Evolutionary conservation across 2,888 invertebrate genomes (phyloP), one percentile per base, ranked within the genome.

Genomic region (Onthophagus sagittarius): DNA sequence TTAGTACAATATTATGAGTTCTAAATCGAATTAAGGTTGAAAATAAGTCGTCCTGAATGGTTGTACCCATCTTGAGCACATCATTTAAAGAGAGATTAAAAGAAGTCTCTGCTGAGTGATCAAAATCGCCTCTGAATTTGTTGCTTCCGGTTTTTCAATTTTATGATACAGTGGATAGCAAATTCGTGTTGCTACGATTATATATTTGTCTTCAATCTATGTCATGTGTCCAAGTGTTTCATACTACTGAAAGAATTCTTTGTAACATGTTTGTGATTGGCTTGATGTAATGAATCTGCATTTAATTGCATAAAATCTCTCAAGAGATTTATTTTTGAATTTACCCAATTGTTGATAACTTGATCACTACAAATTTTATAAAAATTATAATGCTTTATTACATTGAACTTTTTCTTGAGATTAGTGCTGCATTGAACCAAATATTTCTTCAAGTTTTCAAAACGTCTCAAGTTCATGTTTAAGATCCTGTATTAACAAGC

Each of bases 311-410:
- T 32, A 13, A 31, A 71, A 32, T n/a, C 71, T 63, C 15, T 13
- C 63, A 63, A 63, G n/a, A 3, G 71, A 63, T 4, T 63, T 23
- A 2, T 62, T 14, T 15, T 15, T 13, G 3, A 63, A 71, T 15
- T 71, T 1, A 11, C 71, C 62, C n/a, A 71, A 62, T 6, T 71
- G 74, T 65, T 15, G 77, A 75, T 11, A 77, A 74, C n/a, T 15
- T 32, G 0, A 77, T n/a, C n/a, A n/a, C 77, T 11, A 73, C 71
- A 70, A 77, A 76, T 71, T 71, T 69, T n/a, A n/a, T n/a, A n/a
- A 33, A 73, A n/a, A n/a, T n/a, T n/a, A n/a, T n/a, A n/a, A n/a
- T n/a, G n/a, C n/a, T 14, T 33, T 63, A 31, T 73, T 71, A 62
- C 70, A 70, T 39, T 39, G 11, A 11, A 11, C 4, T 71, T 71